These are phyloP conservation scores for Dufourea novaeangliae DNA, from an alignment of 1,140 invertebrate species.

Conservation along the genomic window DNA sequence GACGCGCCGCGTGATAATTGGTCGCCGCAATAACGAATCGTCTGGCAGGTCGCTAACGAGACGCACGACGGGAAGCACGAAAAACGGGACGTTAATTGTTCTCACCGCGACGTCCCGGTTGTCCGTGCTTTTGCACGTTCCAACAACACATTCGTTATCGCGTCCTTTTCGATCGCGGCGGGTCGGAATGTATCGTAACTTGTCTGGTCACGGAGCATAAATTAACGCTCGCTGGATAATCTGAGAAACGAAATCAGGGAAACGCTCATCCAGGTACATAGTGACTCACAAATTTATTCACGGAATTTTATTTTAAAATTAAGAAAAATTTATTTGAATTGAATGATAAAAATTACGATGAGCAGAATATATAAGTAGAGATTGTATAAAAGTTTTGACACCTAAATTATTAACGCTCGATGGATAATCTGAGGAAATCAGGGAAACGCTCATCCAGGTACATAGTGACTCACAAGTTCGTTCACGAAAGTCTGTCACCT, in stretches of 20 bases:
- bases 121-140: not conserved
- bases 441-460: too few species aligned
- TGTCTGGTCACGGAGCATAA: not conserved
- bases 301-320: too few species aligned
- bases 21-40: conserved; percentile 42
- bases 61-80: not conserved
- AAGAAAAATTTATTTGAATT: too few species aligned
- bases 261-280: not conserved
- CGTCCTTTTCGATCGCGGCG: not conserved
- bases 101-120: not conserved
- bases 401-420: too few species aligned
- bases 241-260: not conserved
- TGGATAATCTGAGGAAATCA: too few species aligned
- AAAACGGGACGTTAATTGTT: conserved; percentile 39
- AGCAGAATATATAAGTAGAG: too few species aligned
- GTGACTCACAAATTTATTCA: too few species aligned
- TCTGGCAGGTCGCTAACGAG: conserved; percentile 38
- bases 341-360: too few species aligned
- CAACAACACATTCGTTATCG: not conserved
- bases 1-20: conserved; percentile 28
- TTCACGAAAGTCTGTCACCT: too few species aligned
- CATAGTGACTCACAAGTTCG: too few species aligned
- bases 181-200: too few species aligned
- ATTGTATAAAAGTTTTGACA: too few species aligned
- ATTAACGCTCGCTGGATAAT: not conserved